Evolutionary conservation across 2,113 vertebrate species (phyloP).

Genomic region (Promerops cafer): DNA sequence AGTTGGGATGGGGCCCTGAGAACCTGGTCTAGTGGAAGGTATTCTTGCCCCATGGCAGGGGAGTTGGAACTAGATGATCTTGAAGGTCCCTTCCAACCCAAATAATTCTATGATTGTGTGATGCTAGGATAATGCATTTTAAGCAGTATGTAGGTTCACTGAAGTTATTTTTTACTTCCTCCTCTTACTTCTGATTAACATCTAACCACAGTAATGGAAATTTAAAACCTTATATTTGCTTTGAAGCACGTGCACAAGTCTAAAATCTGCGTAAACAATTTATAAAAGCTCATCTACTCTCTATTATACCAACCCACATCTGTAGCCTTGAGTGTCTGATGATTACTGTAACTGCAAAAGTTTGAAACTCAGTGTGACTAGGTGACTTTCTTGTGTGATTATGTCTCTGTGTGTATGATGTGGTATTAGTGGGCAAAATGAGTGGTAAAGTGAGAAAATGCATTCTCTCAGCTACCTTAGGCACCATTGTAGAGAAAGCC

Average conservation of each 20-base stretch:
- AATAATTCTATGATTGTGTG: not conserved
- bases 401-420: not conserved
- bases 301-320: not conserved
- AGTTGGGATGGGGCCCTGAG: not conserved
- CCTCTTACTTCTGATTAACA: constrained; percentile 5
- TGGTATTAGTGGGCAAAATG: not conserved
- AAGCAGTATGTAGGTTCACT: not conserved
- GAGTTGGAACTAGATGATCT: not conserved
- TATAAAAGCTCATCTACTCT: not conserved
- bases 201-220: not conserved
- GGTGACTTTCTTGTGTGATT: not conserved
- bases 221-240: not conserved
- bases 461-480: not conserved
- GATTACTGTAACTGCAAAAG: not conserved
- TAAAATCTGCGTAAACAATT: not conserved
- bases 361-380: not conserved
- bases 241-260: not conserved
- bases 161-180: constrained; percentile 27
- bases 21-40: not conserved
- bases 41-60: not conserved
- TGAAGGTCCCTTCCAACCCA: not conserved
- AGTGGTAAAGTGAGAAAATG: not conserved
- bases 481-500: not conserved
- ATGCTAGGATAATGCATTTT: not conserved
- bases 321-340: not conserved